phyloP scores from a whole-genome alignment of 2,888 invertebrate species.

The Melitaea athalia region DNA sequence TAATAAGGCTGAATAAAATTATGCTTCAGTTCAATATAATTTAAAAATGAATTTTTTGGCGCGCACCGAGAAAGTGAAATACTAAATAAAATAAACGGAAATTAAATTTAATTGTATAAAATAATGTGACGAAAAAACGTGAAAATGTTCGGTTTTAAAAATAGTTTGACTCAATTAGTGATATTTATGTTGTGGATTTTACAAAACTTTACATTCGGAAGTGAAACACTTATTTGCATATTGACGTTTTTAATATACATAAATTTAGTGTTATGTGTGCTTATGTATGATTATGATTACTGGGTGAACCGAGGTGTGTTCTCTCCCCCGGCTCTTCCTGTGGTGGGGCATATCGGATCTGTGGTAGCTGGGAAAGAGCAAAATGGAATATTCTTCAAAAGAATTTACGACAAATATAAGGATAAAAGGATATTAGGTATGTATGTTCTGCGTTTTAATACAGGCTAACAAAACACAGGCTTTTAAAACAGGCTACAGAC shows the following conservation, averaged over 20 bases:
- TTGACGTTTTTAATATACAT: constrained; percentile 48
- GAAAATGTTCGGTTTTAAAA: constrained; percentile 74
- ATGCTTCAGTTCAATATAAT: not conserved
- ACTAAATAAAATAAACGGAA: not conserved
- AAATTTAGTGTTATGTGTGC: constrained; percentile 52
- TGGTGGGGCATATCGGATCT: constrained; percentile 70
- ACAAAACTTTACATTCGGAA: constrained; percentile 61
- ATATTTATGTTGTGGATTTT: constrained; percentile 57
- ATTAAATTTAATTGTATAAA: not conserved
- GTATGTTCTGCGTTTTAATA: not conserved
- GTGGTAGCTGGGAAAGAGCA: constrained; percentile 72
- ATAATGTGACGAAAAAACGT: constrained; percentile 7
- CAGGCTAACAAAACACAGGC: no score
- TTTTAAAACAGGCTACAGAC: no score
- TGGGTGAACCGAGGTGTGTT: constrained; percentile 67
- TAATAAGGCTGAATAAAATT: not conserved
- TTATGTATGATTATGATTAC: constrained; percentile 74
- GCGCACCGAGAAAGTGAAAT: not conserved
- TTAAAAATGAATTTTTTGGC: constrained; percentile 1
- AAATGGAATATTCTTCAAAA: constrained; percentile 72
- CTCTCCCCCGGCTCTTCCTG: constrained; percentile 68
- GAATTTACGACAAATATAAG: constrained; percentile 68
- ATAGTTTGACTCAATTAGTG: constrained; percentile 53
- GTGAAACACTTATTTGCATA: constrained; percentile 53
- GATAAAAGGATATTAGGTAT: constrained; percentile 50